phyloP scores from a whole-genome alignment of 2,797 vertebrate genomes.

The Oceanodroma leucorhoa region DNA sequence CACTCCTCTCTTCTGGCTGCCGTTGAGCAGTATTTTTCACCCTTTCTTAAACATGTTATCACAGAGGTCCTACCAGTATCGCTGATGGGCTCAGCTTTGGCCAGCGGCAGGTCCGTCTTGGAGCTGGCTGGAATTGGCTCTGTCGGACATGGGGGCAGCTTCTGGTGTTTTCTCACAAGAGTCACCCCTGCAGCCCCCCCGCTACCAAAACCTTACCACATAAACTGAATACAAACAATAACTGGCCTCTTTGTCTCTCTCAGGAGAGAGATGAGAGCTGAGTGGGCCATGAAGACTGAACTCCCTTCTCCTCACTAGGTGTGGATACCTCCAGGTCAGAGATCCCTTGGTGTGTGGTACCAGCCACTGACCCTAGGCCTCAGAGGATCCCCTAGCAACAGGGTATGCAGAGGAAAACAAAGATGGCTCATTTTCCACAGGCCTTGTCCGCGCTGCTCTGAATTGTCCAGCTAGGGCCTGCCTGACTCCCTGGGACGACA shows the following conservation, averaged over 20 bases:
- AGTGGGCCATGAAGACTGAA: neutral
- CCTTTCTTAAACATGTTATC: neutral
- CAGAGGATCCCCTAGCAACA: neutral
- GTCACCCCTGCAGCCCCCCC: neutral
- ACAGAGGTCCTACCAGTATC: fast-evolving
- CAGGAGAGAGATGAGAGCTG: neutral
- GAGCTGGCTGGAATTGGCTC: neutral
- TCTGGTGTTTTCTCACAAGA: neutral
- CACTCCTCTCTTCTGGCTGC: neutral
- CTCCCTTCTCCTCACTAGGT: neutral
- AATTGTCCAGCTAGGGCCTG: neutral
- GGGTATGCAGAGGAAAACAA: neutral
- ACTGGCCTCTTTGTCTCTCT: neutral
- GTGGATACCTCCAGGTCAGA: neutral
- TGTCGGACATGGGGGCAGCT: neutral
- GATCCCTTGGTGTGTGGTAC: neutral
- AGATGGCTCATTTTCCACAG: neutral
- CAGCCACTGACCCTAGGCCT: neutral
- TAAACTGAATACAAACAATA: neutral
- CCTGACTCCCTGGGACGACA: neutral
- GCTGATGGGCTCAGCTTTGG: neutral
- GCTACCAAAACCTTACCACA: neutral
- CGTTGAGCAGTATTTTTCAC: neutral
- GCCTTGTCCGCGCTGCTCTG: neutral
- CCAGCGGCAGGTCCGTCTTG: fast-evolving